Evolutionary conservation across 2,888 invertebrate genomes (phyloP), one percentile per base, ranked within the genome.

Genomic region (Harpalus rufipes): DNA sequence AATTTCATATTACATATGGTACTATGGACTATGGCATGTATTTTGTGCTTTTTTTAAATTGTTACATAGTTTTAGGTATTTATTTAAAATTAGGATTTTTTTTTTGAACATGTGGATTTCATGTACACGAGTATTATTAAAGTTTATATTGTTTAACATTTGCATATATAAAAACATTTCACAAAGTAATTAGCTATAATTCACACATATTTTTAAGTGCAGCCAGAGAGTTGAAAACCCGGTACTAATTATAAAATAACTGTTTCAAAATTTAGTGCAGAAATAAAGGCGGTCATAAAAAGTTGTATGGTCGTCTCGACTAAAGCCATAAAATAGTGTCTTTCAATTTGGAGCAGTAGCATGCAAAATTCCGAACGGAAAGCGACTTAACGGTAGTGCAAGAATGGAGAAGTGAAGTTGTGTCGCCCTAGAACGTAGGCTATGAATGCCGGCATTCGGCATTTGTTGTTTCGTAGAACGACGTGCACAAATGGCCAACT

Each of bases 391-490:
- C 68, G 68, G 68, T 68, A 68, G 32, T 5, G 44, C 7, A 44
- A 44, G 44, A 74, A 74, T 74, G 72, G n/a, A 44, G 72, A 74
- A 74, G 44, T 74, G 44, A 74, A 74, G 32, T 32, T 32, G 32
- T 3, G 32, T 32, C 32, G 32, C 10, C 16, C 18, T 44, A 44
- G 72, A 74, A 74, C 44, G 72, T 44, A 10, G 72, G 10, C 18
- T 44, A 74, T 74, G 72, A 74, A 74, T 74, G 72, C 16, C 39
- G 68, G 68, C 68, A 68, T 68, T 68, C 72, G 72, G 72, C 44
- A 74, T 74, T 74, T 74, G 72, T 74, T 74, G 44, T 74, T 74
- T 41, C 12, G 72, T 44, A 74, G 72, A 14, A 44, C 16, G 41
- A 12, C 41, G 72, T 18, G 21, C 44, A 74, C 44, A 74, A 74